Percentiles rank a stretch among this genome's conserved stretches.
phyloP scores from a whole-genome alignment of 64 coral and sea anemone species.

The Hydrozoanthus tunicans region DNA sequence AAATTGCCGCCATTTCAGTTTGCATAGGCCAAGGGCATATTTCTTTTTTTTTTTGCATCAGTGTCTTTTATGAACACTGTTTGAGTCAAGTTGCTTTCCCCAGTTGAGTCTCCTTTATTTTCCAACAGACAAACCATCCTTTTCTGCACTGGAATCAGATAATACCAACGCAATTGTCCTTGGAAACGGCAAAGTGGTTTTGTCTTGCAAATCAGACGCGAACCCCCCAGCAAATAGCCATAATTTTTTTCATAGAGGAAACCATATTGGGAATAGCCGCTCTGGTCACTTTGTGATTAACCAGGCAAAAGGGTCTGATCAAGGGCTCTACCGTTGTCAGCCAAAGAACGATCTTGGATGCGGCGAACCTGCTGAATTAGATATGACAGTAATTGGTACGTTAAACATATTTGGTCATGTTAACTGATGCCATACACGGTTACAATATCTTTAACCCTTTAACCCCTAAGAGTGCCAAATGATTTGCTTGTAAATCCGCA shows the following conservation, averaged over 20 bases:
- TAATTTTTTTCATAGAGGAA: slow-evolving; percentile 63
- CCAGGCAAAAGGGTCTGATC: slow-evolving; percentile 49
- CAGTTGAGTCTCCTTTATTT: background rate
- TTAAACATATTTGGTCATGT: background rate
- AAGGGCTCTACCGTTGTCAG: slow-evolving; percentile 61
- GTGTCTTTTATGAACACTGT: too few relatives aligned
- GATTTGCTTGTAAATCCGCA: too few relatives aligned
- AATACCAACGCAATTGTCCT: slow-evolving; percentile 53
- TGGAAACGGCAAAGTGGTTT: slow-evolving; percentile 59
- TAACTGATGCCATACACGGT: too few relatives aligned
- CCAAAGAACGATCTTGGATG: slow-evolving; percentile 60
- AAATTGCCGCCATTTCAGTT: too few relatives aligned
- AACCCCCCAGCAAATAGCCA: slow-evolving; percentile 72
- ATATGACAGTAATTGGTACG: slow-evolving; percentile 56
- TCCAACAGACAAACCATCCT: slow-evolving; percentile 66
- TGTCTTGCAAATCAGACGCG: slow-evolving; percentile 69
- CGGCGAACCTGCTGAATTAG: slow-evolving; percentile 17
- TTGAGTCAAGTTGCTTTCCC: background rate
- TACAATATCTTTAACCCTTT: too few relatives aligned
- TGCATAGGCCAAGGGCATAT: too few relatives aligned
- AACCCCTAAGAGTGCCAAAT: too few relatives aligned
- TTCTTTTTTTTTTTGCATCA: too few relatives aligned
- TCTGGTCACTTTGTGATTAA: slow-evolving; percentile 47
- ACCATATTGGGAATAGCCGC: slow-evolving; percentile 16
- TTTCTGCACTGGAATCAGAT: slow-evolving; percentile 51